These are phyloP conservation scores for Atrichornis clamosus DNA, from an alignment of 2,113 vertebrate genomes.

Conservation along the genomic window DNA sequence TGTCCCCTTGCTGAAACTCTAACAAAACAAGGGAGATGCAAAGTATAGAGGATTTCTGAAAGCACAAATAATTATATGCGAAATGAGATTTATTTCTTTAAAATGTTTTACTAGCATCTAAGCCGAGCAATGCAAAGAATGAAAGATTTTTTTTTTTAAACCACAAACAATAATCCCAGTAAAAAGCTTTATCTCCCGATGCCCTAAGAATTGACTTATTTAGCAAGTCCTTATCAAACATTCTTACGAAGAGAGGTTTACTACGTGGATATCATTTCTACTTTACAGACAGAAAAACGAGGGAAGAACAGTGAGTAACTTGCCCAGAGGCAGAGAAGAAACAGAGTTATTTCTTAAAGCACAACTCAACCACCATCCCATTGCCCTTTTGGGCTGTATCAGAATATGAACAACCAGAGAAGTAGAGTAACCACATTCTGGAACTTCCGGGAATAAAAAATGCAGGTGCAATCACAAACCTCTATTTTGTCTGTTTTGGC, in stretches of 20 bases:
- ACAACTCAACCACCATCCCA: not conserved
- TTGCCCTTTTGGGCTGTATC: not conserved
- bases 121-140: not conserved
- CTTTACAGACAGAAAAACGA: not conserved
- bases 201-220: not conserved
- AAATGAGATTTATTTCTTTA: not conserved
- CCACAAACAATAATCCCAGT: not conserved
- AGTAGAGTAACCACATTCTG: not conserved
- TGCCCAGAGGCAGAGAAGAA: not conserved
- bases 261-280: not conserved
- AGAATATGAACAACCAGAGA: not conserved
- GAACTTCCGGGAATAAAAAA: not conserved
- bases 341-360: not conserved
- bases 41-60: not conserved
- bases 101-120: not conserved
- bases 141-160: not conserved
- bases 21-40: not conserved
- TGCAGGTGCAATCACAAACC: constrained; percentile 68
- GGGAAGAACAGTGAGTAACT: not conserved
- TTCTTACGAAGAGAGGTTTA: not conserved
- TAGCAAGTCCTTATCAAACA: not conserved
- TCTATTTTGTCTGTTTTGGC: constrained; percentile 95
- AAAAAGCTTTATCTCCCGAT: not conserved
- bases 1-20: not conserved
- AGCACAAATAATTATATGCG: not conserved